Evolutionary conservation across 2,113 vertebrate species (phyloP), one percentile per base, ranked within the genome.

Genomic region (Malurus alboscapulatus): DNA sequence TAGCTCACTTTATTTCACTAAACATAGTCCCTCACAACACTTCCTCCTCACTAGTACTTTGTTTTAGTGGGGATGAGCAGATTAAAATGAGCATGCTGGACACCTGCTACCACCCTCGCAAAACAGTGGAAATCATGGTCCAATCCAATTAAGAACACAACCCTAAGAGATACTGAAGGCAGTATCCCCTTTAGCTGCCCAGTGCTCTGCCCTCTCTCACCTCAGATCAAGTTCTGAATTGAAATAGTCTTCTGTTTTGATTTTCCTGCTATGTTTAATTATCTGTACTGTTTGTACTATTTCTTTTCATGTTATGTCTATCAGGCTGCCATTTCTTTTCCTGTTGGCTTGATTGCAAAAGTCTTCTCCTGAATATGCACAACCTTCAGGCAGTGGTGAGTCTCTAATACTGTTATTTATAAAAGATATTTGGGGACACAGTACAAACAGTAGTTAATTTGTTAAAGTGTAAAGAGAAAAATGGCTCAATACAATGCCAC

Each of bases 391-490:
- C 73, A 92, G 72, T 54, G 50, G 36, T 79, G 89, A 94, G 54
- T 94, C 61, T 88, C 69, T 66, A 74, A 5, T 57, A 74, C 51
- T 62, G 47, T 82, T 87, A 88, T 73, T 93, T 94, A 54, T 92
- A 87, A 74, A 66, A 96, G 36, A 54, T 77, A 67, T 87, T 58
- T 92, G 55, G 80, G 79, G 59, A 71, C 26, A 67, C 66, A 83
- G 42, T 72, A 84, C 38, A 90, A 65, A 82, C 57, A 59, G 24
- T 25, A 61, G 45, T 84, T 87, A 73, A 92, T 90, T 87, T 91
- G 82, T 84, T 94, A 83, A 90, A 79, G 75, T 84, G 51, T 87
- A 75, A 91, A 94, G 61, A 94, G 88, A 92, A 95, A 91, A 96
- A 83, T 50, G 38, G 81, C 79, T 97, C 90, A 78, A 72, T 92